A percentile compares a stretch with the other conserved stretches of the same genome.
phyloP scores from a whole-genome alignment of 2,797 vertebrate species.

The Phyllotis vaccarum region DNA sequence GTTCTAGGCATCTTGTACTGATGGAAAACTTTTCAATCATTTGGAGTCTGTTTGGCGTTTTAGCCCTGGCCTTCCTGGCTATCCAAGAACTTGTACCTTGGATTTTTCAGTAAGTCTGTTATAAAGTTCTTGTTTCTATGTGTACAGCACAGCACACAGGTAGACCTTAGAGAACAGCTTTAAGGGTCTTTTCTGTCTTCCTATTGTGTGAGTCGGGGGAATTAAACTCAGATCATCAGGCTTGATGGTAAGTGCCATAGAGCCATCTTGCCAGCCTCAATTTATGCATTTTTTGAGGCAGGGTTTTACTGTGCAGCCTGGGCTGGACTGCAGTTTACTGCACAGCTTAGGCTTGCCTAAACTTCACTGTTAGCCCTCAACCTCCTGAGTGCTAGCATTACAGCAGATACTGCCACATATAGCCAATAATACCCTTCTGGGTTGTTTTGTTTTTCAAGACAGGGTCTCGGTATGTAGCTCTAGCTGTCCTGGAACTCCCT shows the following conservation, averaged over 20 bases:
- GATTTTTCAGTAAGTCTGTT: slow-evolving; percentile 95
- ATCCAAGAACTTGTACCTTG: slow-evolving; percentile 96
- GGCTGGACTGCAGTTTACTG: not conserved
- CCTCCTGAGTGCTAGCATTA: not conserved
- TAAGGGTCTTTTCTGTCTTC: not conserved
- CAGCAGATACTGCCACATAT: not conserved
- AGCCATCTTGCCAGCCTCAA: not conserved
- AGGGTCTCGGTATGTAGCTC: not conserved
- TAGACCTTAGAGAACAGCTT: not conserved
- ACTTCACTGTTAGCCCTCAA: not conserved
- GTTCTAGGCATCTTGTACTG: slow-evolving; percentile 95
- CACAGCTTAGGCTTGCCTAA: not conserved
- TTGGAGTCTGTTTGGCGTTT: slow-evolving; percentile 97
- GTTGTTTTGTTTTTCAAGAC: not conserved
- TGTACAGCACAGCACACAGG: not conserved
- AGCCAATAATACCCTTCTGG: not conserved
- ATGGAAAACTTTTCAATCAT: slow-evolving; percentile 97
- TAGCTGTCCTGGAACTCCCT: not conserved
- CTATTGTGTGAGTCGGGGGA: not conserved
- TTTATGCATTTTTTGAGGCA: not conserved
- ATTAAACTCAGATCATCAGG: not conserved
- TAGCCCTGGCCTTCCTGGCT: slow-evolving; percentile 97
- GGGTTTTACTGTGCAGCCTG: not conserved
- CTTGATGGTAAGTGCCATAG: not conserved
- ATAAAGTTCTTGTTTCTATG: not conserved